Evolutionary conservation across 1,140 invertebrate genomes (phyloP), one percentile per base, ranked within the genome.

Genomic region (Rhynchophorus ferrugineus): DNA sequence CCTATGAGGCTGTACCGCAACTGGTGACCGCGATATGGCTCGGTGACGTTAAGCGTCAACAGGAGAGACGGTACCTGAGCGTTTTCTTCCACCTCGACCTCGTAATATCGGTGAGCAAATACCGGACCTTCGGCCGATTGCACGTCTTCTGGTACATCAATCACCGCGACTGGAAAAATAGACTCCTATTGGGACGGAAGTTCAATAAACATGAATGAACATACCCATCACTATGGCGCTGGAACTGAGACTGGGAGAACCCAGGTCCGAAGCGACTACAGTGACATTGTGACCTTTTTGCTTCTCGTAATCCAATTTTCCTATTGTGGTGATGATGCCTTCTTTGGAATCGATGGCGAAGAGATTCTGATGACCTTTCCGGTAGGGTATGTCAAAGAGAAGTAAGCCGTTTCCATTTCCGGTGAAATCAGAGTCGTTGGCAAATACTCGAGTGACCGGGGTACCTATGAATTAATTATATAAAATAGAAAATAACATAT

Each of bases 371-470:
- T 76, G 68, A 17, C 80, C 79, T 59, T 78, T 78, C 39, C 74
- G 70, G 37, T 79, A 73, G 3, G 73, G 75, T 35, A 88, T 74
- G 55, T 84, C 82, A 58, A 83, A 89, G 0, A 88, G 63, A 1
- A 89, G 77, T n/a, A 89, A 63, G 0, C 86, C 86, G 62, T 89
- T 89, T 34, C 89, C 88, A 63, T 92, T 91, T 0, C 82, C 83
- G 20, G 81, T 73, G 61, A 84, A 86, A 66, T 95, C 91, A 0
- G 81, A 79, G 70, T 95, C 91, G 38, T 89, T 89, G 0, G 90
- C 91, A 47, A 78, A 80, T 2, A 95, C 78, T 68, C 77, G 77
- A 2, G 78, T 77, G 0, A 91, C 80, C 8, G 78, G 73, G 3
- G 80, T 82, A 13, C 57, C 57, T 58, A 34, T 21, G 19, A 36